Evolutionary conservation across 2,888 invertebrate species (phyloP).

Genomic region (Monochamus alternatus): DNA sequence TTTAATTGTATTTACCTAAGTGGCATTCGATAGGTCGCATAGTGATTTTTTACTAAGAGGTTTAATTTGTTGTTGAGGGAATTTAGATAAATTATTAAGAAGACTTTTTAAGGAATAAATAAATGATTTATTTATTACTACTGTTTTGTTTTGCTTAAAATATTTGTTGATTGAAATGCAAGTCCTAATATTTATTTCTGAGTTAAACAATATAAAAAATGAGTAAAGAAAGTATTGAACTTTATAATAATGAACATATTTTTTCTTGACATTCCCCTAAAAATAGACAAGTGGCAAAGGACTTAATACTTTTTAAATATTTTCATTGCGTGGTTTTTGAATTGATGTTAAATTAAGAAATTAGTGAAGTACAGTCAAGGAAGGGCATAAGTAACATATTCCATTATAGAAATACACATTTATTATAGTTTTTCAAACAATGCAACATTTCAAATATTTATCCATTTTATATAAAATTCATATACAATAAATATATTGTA

Average conservation of each 20-base stretch:
- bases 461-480: conserved; percentile 4
- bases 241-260: no score
- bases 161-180: background rate
- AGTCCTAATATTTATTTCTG: no score
- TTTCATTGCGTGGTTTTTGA: no score
- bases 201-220: no score
- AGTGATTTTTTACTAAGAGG: conserved; percentile 22
- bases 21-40: conserved; percentile 24
- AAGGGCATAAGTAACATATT: background rate
- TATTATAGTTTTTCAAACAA: conserved; percentile 5
- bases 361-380: no score
- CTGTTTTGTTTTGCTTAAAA: background rate
- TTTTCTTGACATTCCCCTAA: no score
- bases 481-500: background rate
- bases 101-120: conserved; percentile 24
- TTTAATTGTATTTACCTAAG: conserved; percentile 1
- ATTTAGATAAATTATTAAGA: conserved; percentile 13
- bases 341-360: no score
- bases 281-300: no score
- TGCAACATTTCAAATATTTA: background rate
- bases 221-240: no score
- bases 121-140: conserved; percentile 16
- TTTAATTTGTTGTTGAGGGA: conserved; percentile 19
- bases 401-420: conserved; percentile 6
- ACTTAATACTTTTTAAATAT: no score